Conservation (phyloP, 2,797 vertebrate genomes). For the Alcedo quadribrachys region DNA sequence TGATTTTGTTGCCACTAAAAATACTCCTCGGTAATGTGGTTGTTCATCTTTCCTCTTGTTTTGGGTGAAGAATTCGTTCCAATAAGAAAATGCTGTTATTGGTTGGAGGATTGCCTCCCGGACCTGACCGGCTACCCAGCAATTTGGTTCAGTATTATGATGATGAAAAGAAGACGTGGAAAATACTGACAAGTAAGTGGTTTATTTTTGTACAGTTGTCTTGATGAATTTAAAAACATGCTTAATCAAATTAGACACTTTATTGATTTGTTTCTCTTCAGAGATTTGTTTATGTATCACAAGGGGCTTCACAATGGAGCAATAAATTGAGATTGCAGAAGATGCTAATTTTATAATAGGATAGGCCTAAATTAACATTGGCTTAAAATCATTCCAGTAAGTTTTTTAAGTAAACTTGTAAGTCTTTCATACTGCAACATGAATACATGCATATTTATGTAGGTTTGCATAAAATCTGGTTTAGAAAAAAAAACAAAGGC, state of each 20-base stretch:
- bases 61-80: slow-evolving; percentile 97
- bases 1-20: slow-evolving; percentile 79
- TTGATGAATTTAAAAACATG: slow-evolving; percentile 75
- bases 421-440: slow-evolving; percentile 35
- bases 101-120: slow-evolving; percentile 97
- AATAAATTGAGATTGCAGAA: slow-evolving; percentile 76
- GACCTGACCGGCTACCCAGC: slow-evolving; percentile 98
- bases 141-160: slow-evolving; percentile 99
- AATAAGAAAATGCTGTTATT: slow-evolving; percentile 98
- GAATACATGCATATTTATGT: slow-evolving; percentile 42
- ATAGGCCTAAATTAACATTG: slow-evolving; percentile 73
- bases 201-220: slow-evolving; percentile 69
- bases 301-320: slow-evolving; percentile 71
- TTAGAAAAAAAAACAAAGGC: background rate
- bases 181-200: slow-evolving; percentile 99
- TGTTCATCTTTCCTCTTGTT: slow-evolving; percentile 86
- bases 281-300: slow-evolving; percentile 76
- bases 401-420: slow-evolving; percentile 58
- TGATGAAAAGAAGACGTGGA: slow-evolving; percentile 99
- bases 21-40: slow-evolving; percentile 75
- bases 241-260: slow-evolving; percentile 81
- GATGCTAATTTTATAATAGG: slow-evolving; percentile 68
- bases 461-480: slow-evolving; percentile 3
- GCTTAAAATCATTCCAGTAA: slow-evolving; percentile 69
- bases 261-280: slow-evolving; percentile 80